These are phyloP conservation scores for Drosophila sordidula DNA, from an alignment of 2,888 invertebrate genomes.

Conservation along the genomic window DNA sequence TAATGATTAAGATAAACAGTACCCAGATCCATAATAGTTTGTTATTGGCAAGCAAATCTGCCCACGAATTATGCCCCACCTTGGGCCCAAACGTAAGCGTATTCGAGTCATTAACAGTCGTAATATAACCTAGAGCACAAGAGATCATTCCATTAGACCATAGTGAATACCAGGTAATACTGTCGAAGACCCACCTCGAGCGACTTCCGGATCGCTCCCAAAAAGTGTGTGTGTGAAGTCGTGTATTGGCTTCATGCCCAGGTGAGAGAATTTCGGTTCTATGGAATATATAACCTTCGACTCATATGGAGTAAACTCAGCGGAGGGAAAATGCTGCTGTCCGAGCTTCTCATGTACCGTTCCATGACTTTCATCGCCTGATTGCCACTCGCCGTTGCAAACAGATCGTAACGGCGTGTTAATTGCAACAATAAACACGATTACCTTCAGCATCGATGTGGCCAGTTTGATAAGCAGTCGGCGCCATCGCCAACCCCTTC, in stretches of 20 bases:
- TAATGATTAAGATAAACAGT: conserved; percentile 87
- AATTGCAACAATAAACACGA: not conserved
- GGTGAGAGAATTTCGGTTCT: not conserved
- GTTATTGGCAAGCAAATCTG: conserved; percentile 85
- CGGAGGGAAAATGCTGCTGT: not conserved
- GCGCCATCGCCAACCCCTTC: not conserved
- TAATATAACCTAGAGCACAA: conserved; percentile 11
- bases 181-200: not conserved
- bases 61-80: conserved; percentile 84
- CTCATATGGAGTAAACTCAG: not conserved
- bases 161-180: not conserved
- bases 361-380: accelerated
- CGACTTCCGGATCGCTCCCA: not conserved
- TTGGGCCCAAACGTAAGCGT: conserved; percentile 68
- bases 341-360: not conserved
- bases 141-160: not conserved
- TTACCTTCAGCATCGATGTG: not conserved
- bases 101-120: not conserved
- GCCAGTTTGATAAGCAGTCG: not conserved
- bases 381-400: not conserved
- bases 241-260: not conserved
- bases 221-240: not conserved
- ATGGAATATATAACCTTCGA: not conserved
- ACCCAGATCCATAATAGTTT: conserved; percentile 87
- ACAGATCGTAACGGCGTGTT: not conserved